phyloP scores from a whole-genome alignment of 2,888 invertebrate species.

The Drosophila imparisetae region DNA sequence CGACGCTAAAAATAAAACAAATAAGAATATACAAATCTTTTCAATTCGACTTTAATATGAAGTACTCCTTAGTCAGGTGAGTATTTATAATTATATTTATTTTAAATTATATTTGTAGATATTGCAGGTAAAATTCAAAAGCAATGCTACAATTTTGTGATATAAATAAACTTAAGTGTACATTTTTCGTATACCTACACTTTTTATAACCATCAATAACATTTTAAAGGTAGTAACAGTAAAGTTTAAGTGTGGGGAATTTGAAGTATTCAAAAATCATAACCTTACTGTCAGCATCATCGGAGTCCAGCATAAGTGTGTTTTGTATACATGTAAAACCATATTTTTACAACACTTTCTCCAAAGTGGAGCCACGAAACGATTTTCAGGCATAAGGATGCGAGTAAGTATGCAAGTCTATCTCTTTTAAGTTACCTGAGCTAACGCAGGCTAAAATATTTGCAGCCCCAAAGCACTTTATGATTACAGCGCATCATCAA shows the following conservation, averaged over 20 bases:
- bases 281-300: neutral
- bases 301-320: neutral
- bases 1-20: slow-evolving; percentile 15
- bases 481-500: slow-evolving; percentile 78
- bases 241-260: neutral
- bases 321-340: neutral
- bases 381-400: slow-evolving; percentile 20
- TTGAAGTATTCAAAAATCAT: neutral
- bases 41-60: neutral
- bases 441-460: slow-evolving; percentile 35
- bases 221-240: neutral
- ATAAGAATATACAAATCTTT: neutral
- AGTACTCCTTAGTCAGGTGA: neutral
- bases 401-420: slow-evolving; percentile 16
- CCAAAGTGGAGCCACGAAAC: slow-evolving; percentile 17
- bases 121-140: neutral
- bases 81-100: neutral
- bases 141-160: neutral
- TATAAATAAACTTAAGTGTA: neutral
- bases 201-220: neutral
- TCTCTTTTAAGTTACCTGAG: slow-evolving; percentile 42
- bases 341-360: neutral
- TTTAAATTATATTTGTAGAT: neutral
- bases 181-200: neutral
- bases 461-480: slow-evolving; percentile 69